Conservation (phyloP, 2,797 vertebrate genomes). For the Hippocampus kuda region DNA sequence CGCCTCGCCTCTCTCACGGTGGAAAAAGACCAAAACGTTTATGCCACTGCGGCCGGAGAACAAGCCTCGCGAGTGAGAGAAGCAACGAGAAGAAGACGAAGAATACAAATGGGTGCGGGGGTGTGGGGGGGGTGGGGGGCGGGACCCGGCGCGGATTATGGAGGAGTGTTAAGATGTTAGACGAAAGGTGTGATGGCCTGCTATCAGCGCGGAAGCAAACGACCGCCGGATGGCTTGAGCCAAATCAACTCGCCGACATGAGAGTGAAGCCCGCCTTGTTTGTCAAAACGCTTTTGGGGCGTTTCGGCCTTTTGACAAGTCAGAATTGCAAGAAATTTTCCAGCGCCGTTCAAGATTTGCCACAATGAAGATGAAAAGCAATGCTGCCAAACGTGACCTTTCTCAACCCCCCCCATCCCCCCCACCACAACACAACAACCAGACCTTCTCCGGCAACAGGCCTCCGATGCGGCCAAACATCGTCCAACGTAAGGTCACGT, state of each 20-base stretch:
- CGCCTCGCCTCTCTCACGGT: slow-evolving; percentile 48
- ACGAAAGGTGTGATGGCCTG: slow-evolving; percentile 27
- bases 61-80: slow-evolving; percentile 38
- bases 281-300: background rate
- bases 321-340: background rate
- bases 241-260: slow-evolving; percentile 30
- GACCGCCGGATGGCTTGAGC: background rate
- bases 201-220: slow-evolving; percentile 29
- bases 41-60: slow-evolving; percentile 45
- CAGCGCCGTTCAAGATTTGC: background rate
- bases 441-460: background rate
- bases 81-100: slow-evolving; percentile 7
- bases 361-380: too few species aligned
- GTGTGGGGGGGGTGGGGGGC: too few species aligned
- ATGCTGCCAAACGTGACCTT: too few species aligned
- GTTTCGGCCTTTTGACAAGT: background rate
- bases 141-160: too few species aligned
- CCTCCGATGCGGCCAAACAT: background rate
- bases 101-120: slow-evolving; percentile 55
- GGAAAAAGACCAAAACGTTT: slow-evolving; percentile 51
- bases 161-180: slow-evolving; percentile 14
- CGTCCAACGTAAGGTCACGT: background rate
- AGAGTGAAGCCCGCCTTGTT: slow-evolving; percentile 17
- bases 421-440: too few species aligned
- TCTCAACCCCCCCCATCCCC: too few species aligned